Evolutionary conservation across 2,113 vertebrate species (phyloP), one percentile per base, ranked within the genome.

Genomic region (Paramormyrops kingsleyae): DNA sequence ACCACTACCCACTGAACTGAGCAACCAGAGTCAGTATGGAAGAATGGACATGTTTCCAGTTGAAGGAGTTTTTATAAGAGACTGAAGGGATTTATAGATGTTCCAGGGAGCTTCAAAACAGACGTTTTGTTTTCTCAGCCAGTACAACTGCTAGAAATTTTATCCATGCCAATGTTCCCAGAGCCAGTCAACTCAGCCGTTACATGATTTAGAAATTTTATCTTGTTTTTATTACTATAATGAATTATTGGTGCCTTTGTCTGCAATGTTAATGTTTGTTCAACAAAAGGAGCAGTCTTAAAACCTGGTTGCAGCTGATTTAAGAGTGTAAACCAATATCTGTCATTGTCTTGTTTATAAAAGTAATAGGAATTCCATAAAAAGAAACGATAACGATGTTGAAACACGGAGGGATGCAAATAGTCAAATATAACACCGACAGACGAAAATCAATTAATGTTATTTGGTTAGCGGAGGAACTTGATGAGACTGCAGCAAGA

Each of bases 1-100:
- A 50, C 42, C 84, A 86, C 53, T 42, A 84, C 52, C 89, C 89
- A 89, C 50, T 86, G 42, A 87, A 90, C 50, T 87, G 89, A 52
- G 47, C n/a, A 87, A 66, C n/a, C 59, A 77, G 59, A 46, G 42
- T 70, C 44, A n/a, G 27, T 74, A 62, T 53, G 62, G 84, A 90
- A 87, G 83, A 87, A 49, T 87, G 83, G 84, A 66, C 21, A 80
- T 56, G 62, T 70, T 80, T 77, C 46, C 84, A 90, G 85, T 59
- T 80, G 62, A 87, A 70, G 49, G 31, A 19, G 15, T 77, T 89
- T 87, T 90, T 90, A 70, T 53, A 53, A 50, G 84, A 44, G 27
- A 74, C 44, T 52, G 83, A 62, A 24, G 42, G 31, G 49, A 88
- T 88, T 88, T 87, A 74, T 56, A 52, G 83, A 74, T 74, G 84